Evolutionary conservation across 2,113 vertebrate species (phyloP).

Genomic region (Mormoops blainvillei): DNA sequence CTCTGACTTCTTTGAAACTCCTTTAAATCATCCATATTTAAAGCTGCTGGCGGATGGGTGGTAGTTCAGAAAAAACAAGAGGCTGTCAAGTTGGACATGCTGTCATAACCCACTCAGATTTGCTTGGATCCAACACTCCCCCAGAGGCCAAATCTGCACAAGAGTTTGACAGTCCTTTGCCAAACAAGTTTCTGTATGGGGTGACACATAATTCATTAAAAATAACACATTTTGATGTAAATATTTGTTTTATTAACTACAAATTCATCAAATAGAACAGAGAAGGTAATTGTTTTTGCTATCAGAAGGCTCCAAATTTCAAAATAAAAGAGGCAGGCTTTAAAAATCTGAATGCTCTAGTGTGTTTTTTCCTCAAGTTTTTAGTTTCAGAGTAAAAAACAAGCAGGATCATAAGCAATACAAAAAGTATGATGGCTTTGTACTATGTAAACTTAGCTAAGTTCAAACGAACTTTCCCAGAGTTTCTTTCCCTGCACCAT

Average conservation of each 20-base stretch:
- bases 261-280: neutral
- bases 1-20: neutral
- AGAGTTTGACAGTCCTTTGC: neutral
- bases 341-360: neutral
- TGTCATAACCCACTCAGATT: neutral
- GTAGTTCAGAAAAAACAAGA: neutral
- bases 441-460: neutral
- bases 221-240: neutral
- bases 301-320: neutral
- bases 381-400: neutral
- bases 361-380: neutral
- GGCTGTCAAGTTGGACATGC: neutral
- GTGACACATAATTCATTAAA: neutral
- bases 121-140: neutral
- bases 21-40: neutral
- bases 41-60: neutral
- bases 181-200: neutral
- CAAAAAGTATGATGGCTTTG: neutral
- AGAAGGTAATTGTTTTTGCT: neutral
- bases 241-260: neutral
- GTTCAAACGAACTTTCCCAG: neutral
- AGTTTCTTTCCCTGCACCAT: neutral
- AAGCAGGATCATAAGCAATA: neutral
- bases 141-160: neutral
- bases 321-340: neutral